A percentile compares a stretch with the other conserved stretches of the same genome.
Evolutionary conservation across 2,888 invertebrate species (phyloP).

Genomic region (Pristionchus japonicus): DNA sequence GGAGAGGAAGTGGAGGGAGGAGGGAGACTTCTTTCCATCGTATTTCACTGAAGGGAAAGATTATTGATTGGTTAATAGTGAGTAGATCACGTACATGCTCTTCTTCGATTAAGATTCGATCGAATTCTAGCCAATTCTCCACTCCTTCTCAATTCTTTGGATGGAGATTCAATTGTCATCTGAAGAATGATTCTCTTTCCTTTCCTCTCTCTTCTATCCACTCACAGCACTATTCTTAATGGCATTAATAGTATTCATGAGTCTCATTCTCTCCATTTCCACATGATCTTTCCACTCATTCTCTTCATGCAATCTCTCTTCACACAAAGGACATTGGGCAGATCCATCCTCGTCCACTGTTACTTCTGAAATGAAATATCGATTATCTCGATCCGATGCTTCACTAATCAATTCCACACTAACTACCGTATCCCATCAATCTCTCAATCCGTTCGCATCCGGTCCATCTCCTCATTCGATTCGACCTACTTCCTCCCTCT

Average conservation of each 20-base stretch:
- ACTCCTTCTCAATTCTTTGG: not conserved
- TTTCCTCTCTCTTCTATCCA: not conserved
- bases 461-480: not conserved
- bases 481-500: not conserved
- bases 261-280: slow-evolving; percentile 10
- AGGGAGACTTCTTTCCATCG: slow-evolving; percentile 18
- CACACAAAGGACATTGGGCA: slow-evolving; percentile 17
- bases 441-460: not conserved
- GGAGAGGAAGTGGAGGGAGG: not conserved
- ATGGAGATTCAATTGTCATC: not conserved
- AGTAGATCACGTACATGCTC: not conserved
- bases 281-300: slow-evolving; percentile 41
- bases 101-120: slow-evolving; percentile 26
- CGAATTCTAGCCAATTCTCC: slow-evolving; percentile 7
- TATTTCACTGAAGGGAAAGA: not conserved
- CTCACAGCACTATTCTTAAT: slow-evolving; percentile 21
- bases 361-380: not conserved
- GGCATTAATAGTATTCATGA: not conserved
- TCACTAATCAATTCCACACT: not conserved
- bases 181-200: not conserved
- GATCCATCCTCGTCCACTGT: slow-evolving; percentile 37
- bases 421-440: not conserved
- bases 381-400: not conserved
- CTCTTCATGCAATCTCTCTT: slow-evolving; percentile 27
- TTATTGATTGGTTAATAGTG: not conserved